phyloP scores from a whole-genome alignment of 2,113 vertebrate genomes.

The Sturnus vulgaris region DNA sequence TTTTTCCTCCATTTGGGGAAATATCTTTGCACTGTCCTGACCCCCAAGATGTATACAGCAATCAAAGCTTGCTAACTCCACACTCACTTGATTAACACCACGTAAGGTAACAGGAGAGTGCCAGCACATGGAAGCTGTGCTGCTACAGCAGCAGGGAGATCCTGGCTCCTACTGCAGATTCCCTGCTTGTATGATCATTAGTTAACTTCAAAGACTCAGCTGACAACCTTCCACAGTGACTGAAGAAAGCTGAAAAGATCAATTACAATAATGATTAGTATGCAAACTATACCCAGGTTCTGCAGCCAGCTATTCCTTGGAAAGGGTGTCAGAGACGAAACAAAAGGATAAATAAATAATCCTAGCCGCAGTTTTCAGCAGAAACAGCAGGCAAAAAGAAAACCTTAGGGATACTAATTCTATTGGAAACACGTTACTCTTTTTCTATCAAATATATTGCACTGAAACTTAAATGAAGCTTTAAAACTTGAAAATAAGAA shows the following conservation, averaged over 20 bases:
- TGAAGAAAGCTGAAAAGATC: constrained; percentile 69
- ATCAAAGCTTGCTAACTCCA: constrained; percentile 11
- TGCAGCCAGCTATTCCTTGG: neutral
- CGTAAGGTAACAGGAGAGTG: neutral
- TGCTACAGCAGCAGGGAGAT: constrained; percentile 15
- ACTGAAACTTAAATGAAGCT: neutral
- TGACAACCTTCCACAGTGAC: constrained; percentile 70
- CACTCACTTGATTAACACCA: neutral
- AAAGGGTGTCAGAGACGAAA: constrained; percentile 1
- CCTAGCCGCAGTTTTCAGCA: constrained; percentile 9
- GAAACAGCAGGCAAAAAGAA: constrained; percentile 46
- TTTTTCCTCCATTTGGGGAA: neutral
- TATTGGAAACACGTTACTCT: constrained; percentile 32
- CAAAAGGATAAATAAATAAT: constrained; percentile 49
- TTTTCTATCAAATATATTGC: neutral
- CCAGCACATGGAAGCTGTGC: neutral
- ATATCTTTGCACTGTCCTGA: neutral
- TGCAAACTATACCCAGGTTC: constrained; percentile 35
- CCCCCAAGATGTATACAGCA: neutral
- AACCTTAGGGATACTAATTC: neutral
- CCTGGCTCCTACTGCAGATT: constrained; percentile 11
- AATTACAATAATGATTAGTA: constrained; percentile 74
- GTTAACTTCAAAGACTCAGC: constrained; percentile 74
- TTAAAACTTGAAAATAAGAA: constrained; percentile 5
- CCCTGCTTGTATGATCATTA: constrained; percentile 60